These are phyloP conservation scores for Epinotia nisella DNA, from an alignment of 2,888 invertebrate genomes.

Conservation along the genomic window DNA sequence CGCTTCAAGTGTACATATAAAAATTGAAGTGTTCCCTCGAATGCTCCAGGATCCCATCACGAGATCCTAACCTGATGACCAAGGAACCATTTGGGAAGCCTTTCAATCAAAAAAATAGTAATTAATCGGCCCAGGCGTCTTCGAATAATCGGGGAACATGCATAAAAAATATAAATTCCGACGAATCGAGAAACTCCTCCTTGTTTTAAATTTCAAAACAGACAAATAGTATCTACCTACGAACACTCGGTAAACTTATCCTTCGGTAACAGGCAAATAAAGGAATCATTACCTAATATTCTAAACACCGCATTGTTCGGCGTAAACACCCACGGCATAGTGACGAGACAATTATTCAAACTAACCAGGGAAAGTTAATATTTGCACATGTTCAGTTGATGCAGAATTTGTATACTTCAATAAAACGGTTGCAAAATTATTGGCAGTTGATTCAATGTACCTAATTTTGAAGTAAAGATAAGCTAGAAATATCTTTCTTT, in stretches of 20 bases:
- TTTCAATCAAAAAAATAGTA: no score
- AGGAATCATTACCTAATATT: conserved; percentile 21
- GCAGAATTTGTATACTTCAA: conserved; percentile 1
- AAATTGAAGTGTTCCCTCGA: no score
- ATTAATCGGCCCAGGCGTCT: no score
- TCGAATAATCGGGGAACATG: no score
- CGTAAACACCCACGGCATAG: conserved; percentile 31
- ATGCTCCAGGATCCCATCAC: no score
- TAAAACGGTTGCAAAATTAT: conserved; percentile 25
- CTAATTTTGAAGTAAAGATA: conserved; percentile 10
- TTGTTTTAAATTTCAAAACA: no score
- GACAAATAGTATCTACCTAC: no score
- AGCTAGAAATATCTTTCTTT: background rate
- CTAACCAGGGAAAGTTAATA: conserved; percentile 34
- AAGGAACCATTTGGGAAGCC: no score
- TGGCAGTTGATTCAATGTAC: conserved; percentile 1
- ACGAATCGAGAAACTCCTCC: no score
- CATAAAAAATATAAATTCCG: no score
- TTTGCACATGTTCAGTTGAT: conserved; percentile 19
- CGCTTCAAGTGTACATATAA: no score
- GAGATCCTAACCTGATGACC: no score
- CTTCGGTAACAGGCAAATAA: conserved; percentile 10
- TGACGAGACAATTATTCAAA: conserved; percentile 37
- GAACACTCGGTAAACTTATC: background rate
- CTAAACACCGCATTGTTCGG: conserved; percentile 23